Evolutionary conservation across 2,113 vertebrate genomes (phyloP).

Genomic region (Erpornis zantholeuca): DNA sequence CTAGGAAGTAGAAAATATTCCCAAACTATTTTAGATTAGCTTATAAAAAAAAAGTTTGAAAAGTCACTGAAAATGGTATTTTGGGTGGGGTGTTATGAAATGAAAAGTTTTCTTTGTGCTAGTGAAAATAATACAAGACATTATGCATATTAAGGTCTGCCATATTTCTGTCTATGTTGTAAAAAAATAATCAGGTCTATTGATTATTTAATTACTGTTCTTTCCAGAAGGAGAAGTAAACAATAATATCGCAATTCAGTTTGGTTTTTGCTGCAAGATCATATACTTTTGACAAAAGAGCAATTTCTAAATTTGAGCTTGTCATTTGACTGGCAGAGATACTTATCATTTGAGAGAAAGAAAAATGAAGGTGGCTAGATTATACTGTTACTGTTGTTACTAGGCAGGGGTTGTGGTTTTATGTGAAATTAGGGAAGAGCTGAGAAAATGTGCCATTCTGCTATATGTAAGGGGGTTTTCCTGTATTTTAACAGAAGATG

Average conservation of each 20-base stretch:
- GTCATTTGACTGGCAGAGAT: background rate
- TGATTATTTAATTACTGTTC: background rate
- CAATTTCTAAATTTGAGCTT: background rate
- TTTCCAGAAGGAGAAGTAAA: background rate
- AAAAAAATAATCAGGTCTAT: background rate
- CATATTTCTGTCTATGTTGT: background rate
- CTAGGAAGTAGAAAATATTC: background rate
- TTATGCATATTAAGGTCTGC: background rate
- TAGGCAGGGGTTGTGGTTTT: background rate
- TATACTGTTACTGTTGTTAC: background rate
- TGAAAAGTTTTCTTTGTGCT: background rate
- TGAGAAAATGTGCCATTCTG: background rate
- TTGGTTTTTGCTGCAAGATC: background rate
- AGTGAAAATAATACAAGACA: background rate
- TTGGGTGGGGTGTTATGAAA: background rate
- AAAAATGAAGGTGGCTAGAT: background rate
- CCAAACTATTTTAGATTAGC: background rate
- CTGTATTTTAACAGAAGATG: background rate
- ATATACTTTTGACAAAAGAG: background rate
- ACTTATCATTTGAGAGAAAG: background rate
- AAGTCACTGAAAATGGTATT: background rate
- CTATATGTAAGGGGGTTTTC: background rate
- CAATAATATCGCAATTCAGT: background rate
- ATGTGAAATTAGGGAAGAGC: background rate
- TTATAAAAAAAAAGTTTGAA: background rate